These are phyloP conservation scores for Lasioglossum oenotherae DNA, from an alignment of 2,888 invertebrate species.

Conservation along the genomic window DNA sequence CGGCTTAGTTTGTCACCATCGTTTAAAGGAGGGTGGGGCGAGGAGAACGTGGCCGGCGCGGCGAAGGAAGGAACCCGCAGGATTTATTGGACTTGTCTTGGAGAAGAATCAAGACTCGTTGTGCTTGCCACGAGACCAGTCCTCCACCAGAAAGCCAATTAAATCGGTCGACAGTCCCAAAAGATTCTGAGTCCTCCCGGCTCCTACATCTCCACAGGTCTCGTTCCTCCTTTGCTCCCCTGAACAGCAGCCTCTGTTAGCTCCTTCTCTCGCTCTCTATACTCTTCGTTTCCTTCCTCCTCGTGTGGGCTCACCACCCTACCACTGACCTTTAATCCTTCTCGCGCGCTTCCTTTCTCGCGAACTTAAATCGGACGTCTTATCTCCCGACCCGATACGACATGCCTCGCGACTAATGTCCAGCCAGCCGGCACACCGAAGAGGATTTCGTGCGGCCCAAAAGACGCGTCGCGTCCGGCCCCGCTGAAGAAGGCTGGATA, in stretches of 20 bases:
- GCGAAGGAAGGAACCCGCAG: constrained; percentile 55
- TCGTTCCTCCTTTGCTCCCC: neutral
- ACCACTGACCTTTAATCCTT: constrained; percentile 65
- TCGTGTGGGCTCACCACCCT: neutral
- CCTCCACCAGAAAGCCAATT: constrained; percentile 74
- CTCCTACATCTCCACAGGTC: constrained; percentile 46
- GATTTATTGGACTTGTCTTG: constrained; percentile 77
- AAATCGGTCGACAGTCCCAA: constrained; percentile 78
- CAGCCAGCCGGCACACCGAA: constrained; percentile 58
- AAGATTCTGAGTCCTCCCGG: constrained; percentile 70
- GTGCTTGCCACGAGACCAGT: constrained; percentile 71
- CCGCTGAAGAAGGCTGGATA: constrained; percentile 55
- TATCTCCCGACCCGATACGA: constrained; percentile 71
- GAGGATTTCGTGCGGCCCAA: constrained; percentile 64
- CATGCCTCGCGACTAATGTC: constrained; percentile 73
- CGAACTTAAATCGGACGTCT: constrained; percentile 70
- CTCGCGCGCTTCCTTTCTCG: constrained; percentile 68
- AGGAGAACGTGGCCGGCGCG: constrained; percentile 14
- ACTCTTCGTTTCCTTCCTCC: neutral
- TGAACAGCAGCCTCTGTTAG: neutral
- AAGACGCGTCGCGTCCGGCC: constrained; percentile 41
- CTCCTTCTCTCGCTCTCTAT: neutral
- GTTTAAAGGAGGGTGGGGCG: constrained; percentile 57
- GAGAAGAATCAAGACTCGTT: constrained; percentile 76
- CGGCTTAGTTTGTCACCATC: constrained; percentile 77